Conservation (phyloP, 2,888 invertebrate genomes). For the Plagiodera versicolora region DNA sequence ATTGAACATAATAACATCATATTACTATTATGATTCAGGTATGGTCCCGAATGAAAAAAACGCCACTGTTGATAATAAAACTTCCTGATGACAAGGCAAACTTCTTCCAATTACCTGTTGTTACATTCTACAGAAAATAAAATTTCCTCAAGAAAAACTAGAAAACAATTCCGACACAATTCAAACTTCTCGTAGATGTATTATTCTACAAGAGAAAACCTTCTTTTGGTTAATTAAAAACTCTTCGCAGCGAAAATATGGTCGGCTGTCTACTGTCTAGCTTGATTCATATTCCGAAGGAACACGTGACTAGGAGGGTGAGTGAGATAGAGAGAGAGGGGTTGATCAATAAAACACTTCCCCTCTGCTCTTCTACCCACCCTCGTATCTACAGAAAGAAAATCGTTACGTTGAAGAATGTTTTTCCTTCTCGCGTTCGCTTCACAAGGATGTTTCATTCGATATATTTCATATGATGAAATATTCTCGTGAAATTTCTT, state of each 20-base stretch:
- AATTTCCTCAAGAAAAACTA: conserved; percentile 3
- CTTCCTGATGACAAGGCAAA: background rate
- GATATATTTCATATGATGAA: conserved; percentile 20
- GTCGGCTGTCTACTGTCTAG: conserved; percentile 51
- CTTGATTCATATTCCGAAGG: conserved; percentile 54
- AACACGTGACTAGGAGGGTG: conserved; percentile 52
- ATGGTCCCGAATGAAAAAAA: no score
- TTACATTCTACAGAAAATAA: conserved; percentile 5
- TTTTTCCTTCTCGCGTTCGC: conserved; percentile 39
- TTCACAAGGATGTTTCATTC: conserved; percentile 30
- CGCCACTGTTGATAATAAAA: background rate
- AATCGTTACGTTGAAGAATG: conserved; percentile 56
- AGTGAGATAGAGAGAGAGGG: conserved; percentile 45
- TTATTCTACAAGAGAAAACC: conserved; percentile 34
- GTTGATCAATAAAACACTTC: conserved; percentile 63
- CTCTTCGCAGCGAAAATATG: conserved; percentile 42
- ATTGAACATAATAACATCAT: no score
- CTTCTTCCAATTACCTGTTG: background rate
- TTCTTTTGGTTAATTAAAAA: conserved; percentile 46
- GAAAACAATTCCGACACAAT: conserved; percentile 18
- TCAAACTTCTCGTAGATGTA: conserved; percentile 33
- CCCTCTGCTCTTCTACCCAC: conserved; percentile 50
- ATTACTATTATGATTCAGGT: no score
- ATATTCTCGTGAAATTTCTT: background rate
- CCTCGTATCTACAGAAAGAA: conserved; percentile 51